These are phyloP conservation scores for Melangyna quadrimaculata DNA, from an alignment of 2,888 invertebrate genomes.

Conservation along the genomic window DNA sequence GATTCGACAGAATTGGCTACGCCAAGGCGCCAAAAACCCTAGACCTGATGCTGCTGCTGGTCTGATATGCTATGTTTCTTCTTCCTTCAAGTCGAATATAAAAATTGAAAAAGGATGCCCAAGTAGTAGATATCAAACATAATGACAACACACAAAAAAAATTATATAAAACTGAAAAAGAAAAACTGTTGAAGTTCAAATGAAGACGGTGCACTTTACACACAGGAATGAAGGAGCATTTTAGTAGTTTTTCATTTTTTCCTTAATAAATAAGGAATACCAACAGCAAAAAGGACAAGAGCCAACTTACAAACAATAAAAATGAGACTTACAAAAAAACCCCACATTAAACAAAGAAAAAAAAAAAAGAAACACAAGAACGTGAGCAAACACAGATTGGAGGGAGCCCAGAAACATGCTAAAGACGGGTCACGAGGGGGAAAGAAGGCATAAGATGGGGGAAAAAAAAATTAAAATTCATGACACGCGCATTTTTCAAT, in stretches of 20 bases:
- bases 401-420: neutral
- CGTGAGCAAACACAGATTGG: conserved; percentile 28
- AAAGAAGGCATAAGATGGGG: neutral
- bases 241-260: conserved; percentile 15
- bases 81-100: neutral
- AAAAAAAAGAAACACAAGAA: neutral
- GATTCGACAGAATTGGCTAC: neutral
- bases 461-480: conserved; percentile 46
- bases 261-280: neutral
- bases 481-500: conserved; percentile 67
- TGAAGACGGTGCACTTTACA: conserved; percentile 19
- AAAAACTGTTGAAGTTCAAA: conserved; percentile 10
- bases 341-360: neutral
- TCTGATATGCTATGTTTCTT: neutral
- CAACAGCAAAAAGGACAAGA: conserved; percentile 33
- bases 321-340: conserved; percentile 12
- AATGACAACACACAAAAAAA: conserved; percentile 22
- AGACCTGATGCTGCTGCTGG: neutral
- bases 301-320: conserved; percentile 37
- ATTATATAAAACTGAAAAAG: neutral
- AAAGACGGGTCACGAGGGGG: neutral
- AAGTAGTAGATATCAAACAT: conserved; percentile 37
- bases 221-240: conserved; percentile 19
- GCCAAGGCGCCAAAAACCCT: neutral
- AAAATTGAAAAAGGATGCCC: neutral